Conservation (phyloP, 2,113 vertebrate genomes). For the Nipponia nippon region DNA sequence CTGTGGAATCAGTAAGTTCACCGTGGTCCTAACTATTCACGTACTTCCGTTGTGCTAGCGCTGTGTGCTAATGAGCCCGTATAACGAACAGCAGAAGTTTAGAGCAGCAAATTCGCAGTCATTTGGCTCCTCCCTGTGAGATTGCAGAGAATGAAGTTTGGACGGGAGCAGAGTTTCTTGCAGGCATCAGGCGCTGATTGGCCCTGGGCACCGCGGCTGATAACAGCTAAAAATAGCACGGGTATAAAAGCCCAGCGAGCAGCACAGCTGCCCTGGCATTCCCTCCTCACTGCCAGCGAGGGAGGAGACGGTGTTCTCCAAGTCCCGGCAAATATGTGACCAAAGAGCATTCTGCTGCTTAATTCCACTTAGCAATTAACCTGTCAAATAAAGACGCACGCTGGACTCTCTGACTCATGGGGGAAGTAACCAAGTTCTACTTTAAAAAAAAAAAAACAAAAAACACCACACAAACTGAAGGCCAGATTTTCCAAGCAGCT, state of each 20-base stretch:
- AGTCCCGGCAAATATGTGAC: neutral
- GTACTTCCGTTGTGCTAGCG: neutral
- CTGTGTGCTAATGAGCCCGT: neutral
- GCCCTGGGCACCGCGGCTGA: neutral
- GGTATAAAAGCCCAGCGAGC: conserved; percentile 26
- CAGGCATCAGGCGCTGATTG: conserved; percentile 5
- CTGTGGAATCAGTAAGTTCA: neutral
- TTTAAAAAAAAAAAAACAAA: neutral
- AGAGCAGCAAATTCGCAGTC: neutral
- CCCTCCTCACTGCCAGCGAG: neutral
- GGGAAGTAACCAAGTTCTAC: neutral
- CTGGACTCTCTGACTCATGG: neutral
- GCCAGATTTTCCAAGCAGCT: neutral
- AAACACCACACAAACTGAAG: neutral
- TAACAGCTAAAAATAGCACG: conserved; percentile 43
- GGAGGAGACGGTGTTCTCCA: neutral
- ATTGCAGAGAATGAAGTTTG: conserved; percentile 20
- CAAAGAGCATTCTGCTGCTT: neutral
- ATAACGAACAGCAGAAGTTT: neutral
- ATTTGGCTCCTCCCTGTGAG: neutral
- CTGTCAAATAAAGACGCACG: neutral
- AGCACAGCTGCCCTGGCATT: neutral
- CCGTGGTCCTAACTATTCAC: rapidly evolving
- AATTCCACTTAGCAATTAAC: conserved; percentile 28
- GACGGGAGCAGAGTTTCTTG: neutral